Percentiles rank a stretch among this genome's conserved stretches.
Evolutionary conservation across 2,797 vertebrate genomes (phyloP).

Genomic region (Nyctalus aviator): DNA sequence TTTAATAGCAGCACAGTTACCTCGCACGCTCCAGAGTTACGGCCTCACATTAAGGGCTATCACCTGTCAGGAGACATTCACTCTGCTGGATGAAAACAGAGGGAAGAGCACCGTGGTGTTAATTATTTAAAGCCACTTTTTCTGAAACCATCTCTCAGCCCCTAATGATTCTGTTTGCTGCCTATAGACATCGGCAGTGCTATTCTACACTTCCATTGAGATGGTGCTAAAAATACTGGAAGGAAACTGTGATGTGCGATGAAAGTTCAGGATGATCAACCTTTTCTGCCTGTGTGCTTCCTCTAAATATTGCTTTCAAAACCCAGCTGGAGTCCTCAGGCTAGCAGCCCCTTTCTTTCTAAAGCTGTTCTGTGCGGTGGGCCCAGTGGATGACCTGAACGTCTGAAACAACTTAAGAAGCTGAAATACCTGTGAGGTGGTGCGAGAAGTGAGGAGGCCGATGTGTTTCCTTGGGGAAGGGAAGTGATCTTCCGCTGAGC

Average conservation of each 20-base stretch:
- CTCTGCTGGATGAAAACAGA: slow-evolving; percentile 1
- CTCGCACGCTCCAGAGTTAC: background rate
- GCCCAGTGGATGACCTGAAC: background rate
- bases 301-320: background rate
- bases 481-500: slow-evolving; percentile 7
- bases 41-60: background rate
- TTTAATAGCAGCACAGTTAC: background rate
- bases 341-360: slow-evolving; percentile 13
- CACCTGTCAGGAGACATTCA: slow-evolving; percentile 63
- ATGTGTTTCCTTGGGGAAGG: background rate
- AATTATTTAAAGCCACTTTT: slow-evolving; percentile 75
- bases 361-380: background rate
- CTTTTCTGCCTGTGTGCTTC: background rate
- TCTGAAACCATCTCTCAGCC: slow-evolving; percentile 52
- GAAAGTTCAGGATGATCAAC: background rate
- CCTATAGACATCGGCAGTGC: background rate
- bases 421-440: background rate
- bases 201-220: background rate
- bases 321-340: background rate
- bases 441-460: background rate
- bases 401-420: background rate
- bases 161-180: background rate
- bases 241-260: background rate
- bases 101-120: background rate
- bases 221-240: slow-evolving; percentile 28